A percentile compares a stretch with the other conserved stretches of the same genome.
Conservation (phyloP, 2,113 vertebrate species). For the Silurus asotus region DNA sequence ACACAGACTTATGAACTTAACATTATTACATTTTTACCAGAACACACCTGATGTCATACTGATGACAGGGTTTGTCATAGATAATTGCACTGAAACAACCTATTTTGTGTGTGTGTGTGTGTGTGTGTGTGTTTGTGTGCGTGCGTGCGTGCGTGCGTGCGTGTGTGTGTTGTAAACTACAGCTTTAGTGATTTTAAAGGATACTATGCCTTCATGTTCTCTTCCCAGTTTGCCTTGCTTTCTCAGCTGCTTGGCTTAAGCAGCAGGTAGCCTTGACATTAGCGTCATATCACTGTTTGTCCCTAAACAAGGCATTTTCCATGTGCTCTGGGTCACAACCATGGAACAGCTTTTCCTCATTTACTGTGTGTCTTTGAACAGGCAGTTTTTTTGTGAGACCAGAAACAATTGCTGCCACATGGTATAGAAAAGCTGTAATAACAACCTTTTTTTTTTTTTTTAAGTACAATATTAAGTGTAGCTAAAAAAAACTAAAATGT, state of each 20-base stretch:
- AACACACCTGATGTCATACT: not conserved
- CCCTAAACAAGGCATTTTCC: constrained; percentile 19
- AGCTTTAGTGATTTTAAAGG: constrained; percentile 4
- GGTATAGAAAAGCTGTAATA: not conserved
- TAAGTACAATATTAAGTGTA: not conserved
- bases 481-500: not conserved
- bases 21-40: not conserved
- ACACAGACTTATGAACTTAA: not conserved
- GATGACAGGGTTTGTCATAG: not conserved
- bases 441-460: not conserved
- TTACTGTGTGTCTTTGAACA: not conserved
- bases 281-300: constrained; percentile 33
- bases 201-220: constrained; percentile 22
- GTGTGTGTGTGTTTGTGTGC: not conserved
- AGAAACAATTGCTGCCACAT: not conserved
- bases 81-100: not conserved
- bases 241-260: constrained; percentile 64
- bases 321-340: not conserved
- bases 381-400: not conserved
- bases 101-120: not conserved
- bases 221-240: constrained; percentile 55
- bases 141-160: not conserved
- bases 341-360: not conserved
- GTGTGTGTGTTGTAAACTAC: not conserved
- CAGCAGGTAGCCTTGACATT: constrained; percentile 17